phyloP scores from a whole-genome alignment of 2,888 invertebrate species.

The Apodemia zela region DNA sequence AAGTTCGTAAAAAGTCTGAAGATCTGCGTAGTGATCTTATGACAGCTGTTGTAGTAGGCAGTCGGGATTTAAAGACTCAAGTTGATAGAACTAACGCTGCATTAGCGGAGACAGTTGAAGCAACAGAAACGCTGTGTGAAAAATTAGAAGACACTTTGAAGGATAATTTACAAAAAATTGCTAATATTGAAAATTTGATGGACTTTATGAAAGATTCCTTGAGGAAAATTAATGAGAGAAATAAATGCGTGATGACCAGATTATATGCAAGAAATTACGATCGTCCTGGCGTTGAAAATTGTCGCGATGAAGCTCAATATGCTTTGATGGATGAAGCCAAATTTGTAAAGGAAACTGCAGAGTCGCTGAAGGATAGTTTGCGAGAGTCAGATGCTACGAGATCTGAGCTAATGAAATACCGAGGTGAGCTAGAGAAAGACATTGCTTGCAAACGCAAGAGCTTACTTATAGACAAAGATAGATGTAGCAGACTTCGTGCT shows the following conservation, averaged over 20 bases:
- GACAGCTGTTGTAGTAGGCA: constrained; percentile 86
- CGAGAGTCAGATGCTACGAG: constrained; percentile 81
- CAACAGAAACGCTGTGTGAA: constrained; percentile 85
- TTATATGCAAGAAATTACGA: constrained; percentile 84
- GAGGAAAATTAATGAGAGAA: constrained; percentile 85
- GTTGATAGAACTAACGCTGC: constrained; percentile 89
- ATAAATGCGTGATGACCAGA: constrained; percentile 92
- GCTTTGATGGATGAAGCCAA: constrained; percentile 87
- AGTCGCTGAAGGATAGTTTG: constrained; percentile 80
- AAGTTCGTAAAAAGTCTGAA: constrained; percentile 86
- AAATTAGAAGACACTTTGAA: constrained; percentile 85
- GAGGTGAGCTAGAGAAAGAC: constrained; percentile 85
- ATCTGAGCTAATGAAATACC: constrained; percentile 78
- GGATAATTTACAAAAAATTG: constrained; percentile 86
- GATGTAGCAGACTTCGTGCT: constrained; percentile 81
- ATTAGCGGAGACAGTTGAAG: constrained; percentile 84
- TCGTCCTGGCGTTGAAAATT: constrained; percentile 90
- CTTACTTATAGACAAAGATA: constrained; percentile 83
- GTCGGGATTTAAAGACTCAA: constrained; percentile 90
- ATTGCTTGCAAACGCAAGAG: constrained; percentile 86
- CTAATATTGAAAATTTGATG: constrained; percentile 88
- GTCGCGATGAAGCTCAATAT: constrained; percentile 90
- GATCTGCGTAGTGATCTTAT: constrained; percentile 84
- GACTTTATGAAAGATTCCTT: constrained; percentile 84
- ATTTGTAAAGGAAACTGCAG: constrained; percentile 68